Percentiles rank a stretch among this genome's conserved stretches.
These are phyloP conservation scores for Empis stercorea DNA, from an alignment of 2,888 invertebrate genomes.

Conservation along the genomic window DNA sequence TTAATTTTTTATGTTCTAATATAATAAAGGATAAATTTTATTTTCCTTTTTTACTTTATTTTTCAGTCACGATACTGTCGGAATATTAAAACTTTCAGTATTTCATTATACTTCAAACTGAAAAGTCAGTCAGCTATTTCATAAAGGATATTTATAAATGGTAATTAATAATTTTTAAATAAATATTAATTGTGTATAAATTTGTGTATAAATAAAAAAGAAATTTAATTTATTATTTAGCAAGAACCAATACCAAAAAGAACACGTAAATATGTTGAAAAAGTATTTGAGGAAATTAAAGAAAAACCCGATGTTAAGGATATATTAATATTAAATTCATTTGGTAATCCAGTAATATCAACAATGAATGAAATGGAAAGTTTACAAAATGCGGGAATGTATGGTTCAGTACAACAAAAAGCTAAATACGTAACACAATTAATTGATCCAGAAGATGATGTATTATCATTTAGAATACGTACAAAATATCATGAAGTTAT, in stretches of 20 bases:
- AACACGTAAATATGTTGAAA: conserved; percentile 27
- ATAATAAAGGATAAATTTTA: no score
- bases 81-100: no score
- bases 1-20: no score
- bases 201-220: no score
- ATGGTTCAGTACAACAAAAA: conserved; percentile 27
- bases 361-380: conserved; percentile 23
- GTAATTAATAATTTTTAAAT: no score
- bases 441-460: conserved; percentile 22
- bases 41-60: no score
- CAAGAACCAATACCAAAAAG: conserved; percentile 16
- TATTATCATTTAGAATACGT: conserved; percentile 25
- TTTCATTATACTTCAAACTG: no score
- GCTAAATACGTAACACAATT: conserved; percentile 23
- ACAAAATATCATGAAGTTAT: conserved; percentile 27
- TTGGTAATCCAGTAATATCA: conserved; percentile 28
- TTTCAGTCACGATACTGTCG: no score
- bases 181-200: no score
- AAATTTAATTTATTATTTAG: no score
- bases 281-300: conserved; percentile 21
- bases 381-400: conserved; percentile 27
- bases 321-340: conserved; percentile 26
- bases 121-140: no score
- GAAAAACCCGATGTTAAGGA: conserved; percentile 25
- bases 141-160: no score